Conservation (phyloP, 2,113 vertebrate genomes). For the Stomatorhinus ivindoensis region DNA sequence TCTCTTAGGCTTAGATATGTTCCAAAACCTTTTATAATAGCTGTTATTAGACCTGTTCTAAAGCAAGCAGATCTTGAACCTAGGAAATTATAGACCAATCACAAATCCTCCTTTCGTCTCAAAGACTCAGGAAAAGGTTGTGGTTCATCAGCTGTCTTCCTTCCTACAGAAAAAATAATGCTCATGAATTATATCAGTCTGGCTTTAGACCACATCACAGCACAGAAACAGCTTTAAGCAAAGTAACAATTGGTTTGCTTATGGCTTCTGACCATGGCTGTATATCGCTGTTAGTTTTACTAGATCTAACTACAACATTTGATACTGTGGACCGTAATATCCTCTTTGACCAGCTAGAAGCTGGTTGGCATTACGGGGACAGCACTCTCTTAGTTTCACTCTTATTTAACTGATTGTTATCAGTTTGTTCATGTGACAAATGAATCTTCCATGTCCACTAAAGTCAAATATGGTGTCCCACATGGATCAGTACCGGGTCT, state of each 20-base stretch:
- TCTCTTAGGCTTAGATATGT: neutral
- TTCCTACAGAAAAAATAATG: neutral
- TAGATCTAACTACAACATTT: neutral
- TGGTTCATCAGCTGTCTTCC: neutral
- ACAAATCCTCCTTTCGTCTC: neutral
- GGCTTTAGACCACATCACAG: neutral
- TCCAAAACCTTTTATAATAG: neutral
- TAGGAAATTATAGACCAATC: neutral
- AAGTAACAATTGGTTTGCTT: neutral
- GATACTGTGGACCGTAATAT: neutral
- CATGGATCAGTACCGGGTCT: too few species aligned
- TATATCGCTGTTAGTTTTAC: neutral
- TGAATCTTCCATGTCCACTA: neutral
- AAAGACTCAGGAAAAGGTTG: neutral
- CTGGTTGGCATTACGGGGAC: neutral
- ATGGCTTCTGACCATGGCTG: neutral
- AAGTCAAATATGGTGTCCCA: too few species aligned
- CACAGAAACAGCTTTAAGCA: neutral
- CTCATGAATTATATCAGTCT: neutral
- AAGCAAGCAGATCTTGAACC: neutral
- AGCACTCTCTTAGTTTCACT: neutral
- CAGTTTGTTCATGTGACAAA: neutral
- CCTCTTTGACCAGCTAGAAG: neutral
- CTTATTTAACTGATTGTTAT: neutral
- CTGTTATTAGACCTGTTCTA: neutral